Percentiles rank a stretch among this genome's conserved stretches.
These are phyloP conservation scores for Clistopyga incitator DNA, from an alignment of 2,888 invertebrate genomes.

Conservation along the genomic window DNA sequence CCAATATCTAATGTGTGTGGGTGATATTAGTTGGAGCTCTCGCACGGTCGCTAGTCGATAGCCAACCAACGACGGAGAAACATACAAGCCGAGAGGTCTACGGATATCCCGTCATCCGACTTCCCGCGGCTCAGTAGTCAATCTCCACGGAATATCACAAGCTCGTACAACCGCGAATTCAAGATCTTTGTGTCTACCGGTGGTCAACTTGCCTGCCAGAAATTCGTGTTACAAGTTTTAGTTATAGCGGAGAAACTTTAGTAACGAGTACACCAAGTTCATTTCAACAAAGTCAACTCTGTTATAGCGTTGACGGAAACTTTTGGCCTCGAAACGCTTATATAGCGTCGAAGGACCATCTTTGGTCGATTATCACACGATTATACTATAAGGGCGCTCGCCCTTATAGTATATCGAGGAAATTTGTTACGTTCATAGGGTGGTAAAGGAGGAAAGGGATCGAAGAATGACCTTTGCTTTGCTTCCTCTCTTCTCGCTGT, in stretches of 20 bases:
- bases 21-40: constrained; percentile 19
- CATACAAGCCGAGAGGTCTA: constrained; percentile 25
- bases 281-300: not conserved
- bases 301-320: not conserved
- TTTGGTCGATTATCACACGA: not conserved
- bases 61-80: constrained; percentile 20
- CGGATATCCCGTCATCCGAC: constrained; percentile 29
- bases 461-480: constrained; percentile 56
- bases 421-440: constrained; percentile 58
- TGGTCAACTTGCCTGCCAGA: not conserved
- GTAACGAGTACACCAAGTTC: constrained; percentile 3
- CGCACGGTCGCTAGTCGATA: constrained; percentile 7
- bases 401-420: constrained; percentile 62
- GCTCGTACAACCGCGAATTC: constrained; percentile 13
- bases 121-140: constrained; percentile 49
- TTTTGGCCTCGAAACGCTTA: not conserved
- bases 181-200: not conserved
- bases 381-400: constrained; percentile 52
- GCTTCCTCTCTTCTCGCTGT: constrained; percentile 12
- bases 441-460: constrained; percentile 38
- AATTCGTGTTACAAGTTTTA: not conserved
- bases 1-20: constrained; percentile 8
- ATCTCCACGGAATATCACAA: constrained; percentile 16
- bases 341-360: constrained; percentile 8
- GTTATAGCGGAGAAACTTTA: not conserved